phyloP scores from a whole-genome alignment of 2,113 vertebrate genomes.

The Tupaia chinensis region DNA sequence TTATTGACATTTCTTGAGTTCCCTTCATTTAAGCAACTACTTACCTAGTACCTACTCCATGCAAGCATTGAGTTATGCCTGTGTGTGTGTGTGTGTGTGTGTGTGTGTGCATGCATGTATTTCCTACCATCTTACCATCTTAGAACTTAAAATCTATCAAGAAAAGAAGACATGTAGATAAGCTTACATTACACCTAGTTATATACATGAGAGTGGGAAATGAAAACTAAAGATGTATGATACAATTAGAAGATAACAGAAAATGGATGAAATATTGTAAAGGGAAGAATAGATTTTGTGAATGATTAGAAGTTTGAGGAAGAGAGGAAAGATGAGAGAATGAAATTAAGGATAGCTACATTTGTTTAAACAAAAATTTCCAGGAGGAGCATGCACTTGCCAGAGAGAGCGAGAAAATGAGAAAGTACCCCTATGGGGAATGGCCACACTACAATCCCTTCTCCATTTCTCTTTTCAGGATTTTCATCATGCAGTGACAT shows the following conservation, averaged over 20 bases:
- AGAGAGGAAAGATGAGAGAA: neutral
- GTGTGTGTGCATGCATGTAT: too few species aligned
- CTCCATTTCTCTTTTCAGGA: too few species aligned
- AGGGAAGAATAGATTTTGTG: neutral
- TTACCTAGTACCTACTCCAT: neutral
- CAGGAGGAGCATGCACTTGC: too few species aligned
- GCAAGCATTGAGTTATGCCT: neutral
- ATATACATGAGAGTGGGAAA: too few species aligned
- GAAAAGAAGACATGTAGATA: neutral
- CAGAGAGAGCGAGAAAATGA: too few species aligned
- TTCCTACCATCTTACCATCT: neutral
- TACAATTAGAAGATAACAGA: neutral
- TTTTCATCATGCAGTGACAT: too few species aligned
- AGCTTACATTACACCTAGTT: neutral
- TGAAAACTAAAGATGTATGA: neutral
- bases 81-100: too few species aligned
- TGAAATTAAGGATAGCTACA: neutral
- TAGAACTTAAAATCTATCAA: slow-evolving; percentile 3
- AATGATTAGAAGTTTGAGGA: neutral
- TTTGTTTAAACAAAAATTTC: neutral
- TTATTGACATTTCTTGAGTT: neutral
- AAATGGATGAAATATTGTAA: neutral
- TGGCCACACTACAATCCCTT: too few species aligned
- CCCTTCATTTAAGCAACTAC: neutral
- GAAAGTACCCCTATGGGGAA: too few species aligned